Conservation (phyloP, 2,113 vertebrate genomes). For the Cnemophilus loriae region DNA sequence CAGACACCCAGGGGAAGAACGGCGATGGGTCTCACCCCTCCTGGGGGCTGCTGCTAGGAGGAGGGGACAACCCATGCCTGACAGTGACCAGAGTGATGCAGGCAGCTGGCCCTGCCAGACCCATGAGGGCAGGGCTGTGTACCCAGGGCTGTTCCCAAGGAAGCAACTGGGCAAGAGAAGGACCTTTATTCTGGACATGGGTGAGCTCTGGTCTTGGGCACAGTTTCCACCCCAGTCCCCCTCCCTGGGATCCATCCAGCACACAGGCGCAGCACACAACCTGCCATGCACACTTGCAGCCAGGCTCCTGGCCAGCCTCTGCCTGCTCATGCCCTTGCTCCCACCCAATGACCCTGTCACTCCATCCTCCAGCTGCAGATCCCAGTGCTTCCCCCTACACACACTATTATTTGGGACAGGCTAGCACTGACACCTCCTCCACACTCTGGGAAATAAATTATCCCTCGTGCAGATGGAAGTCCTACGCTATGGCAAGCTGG, state of each 20-base stretch:
- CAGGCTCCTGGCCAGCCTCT: rapidly evolving
- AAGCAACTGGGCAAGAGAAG: not conserved
- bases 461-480: not conserved
- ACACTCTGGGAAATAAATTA: not conserved
- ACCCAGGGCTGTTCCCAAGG: rapidly evolving
- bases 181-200: not conserved
- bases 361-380: not conserved
- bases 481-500: not conserved
- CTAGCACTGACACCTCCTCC: not conserved
- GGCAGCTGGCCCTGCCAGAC: not conserved
- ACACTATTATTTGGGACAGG: not conserved
- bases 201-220: not conserved
- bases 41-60: not conserved
- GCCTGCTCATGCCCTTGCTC: not conserved
- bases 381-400: not conserved
- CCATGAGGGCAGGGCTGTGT: rapidly evolving
- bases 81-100: not conserved
- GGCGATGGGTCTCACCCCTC: not conserved
- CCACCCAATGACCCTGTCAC: not conserved
- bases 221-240: too few species aligned
- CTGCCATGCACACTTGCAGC: not conserved
- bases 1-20: not conserved
- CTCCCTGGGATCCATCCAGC: not conserved
- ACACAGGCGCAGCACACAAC: not conserved
- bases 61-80: rapidly evolving